Base-by-base conservation (phyloP, 2,888 invertebrate genomes). In the Phyllotreta striolata region DNA sequence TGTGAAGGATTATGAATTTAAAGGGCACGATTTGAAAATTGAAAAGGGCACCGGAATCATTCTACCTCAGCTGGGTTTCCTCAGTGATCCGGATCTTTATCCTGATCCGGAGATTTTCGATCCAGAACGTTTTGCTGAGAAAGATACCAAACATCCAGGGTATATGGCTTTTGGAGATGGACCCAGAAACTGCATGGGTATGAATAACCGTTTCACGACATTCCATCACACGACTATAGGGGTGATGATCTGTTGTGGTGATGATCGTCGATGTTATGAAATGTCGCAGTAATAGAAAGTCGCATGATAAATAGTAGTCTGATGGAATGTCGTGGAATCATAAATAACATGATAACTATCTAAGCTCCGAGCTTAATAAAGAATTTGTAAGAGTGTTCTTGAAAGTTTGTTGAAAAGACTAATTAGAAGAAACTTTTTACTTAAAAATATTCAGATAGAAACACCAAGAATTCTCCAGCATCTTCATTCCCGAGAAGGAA, bases 21-120 rank as follows among this genome's bases (percentile, higher is more conserved):
- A 41, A 41, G 10, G 41, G 41, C 10, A 41, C 41, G 41, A 41
- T n/a, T 4, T 41, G 10, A 41, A 41, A n/a, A 41, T 10, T 10
- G 9, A 41, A 41, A 41, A 10, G 41, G 10, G 9, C 5, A 41
- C 41, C 4, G 9, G 41, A n/a, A 41, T 10, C 24, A 24, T 41
- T 41, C 1, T 82, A 39, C 77, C 81, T 0, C 61, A 75, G 0
- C 65, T 72, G 12, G 77, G 73, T 0, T 40, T 82, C 7, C 82
- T 81, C 47, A 71, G 70, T 35, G 80, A 81, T 62, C 71, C 76
- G 2, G 72, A 78, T 8, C 74, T 73, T 68, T 82, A 73, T 64
- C 78, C 78, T 0, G 75, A 82, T 46, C 81, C 82, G 0, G 71
- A 77, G 14, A 73, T 73, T 62, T 83, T 80, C 65, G 77, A 82